Conservation (phyloP, 2,113 vertebrate genomes). For the Butorides virescens region DNA sequence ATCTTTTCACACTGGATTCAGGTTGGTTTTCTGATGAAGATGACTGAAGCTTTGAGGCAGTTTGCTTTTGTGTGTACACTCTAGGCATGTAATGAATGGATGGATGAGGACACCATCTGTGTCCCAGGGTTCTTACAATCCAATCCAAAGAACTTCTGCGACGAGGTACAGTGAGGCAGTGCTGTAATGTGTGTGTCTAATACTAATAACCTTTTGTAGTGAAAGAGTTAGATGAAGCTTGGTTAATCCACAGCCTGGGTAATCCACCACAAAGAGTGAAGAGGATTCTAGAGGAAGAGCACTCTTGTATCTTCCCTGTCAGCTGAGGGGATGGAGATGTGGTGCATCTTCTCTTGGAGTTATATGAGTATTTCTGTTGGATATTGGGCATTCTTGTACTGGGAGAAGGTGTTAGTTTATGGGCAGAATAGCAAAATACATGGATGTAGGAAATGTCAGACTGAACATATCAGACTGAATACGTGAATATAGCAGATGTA, state of each 20-base stretch:
- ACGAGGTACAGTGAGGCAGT: background rate
- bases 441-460: background rate
- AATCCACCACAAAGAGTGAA: background rate
- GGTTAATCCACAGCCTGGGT: background rate
- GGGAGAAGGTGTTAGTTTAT: background rate
- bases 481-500: background rate
- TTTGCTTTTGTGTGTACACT: accelerated
- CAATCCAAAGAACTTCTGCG: background rate
- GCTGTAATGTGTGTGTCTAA: background rate
- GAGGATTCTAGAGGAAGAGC: background rate
- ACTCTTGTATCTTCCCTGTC: background rate
- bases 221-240: background rate
- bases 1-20: slow-evolving; percentile 8
- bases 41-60: background rate
- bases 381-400: background rate
- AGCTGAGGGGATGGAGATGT: background rate
- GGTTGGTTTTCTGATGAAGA: slow-evolving; percentile 22
- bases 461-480: background rate
- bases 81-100: background rate
- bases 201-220: background rate
- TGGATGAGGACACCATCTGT: background rate
- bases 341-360: background rate
- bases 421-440: background rate
- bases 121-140: background rate
- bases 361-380: background rate